Conservation (phyloP, 2,113 vertebrate genomes). For the Dryoscopus gambensis region DNA sequence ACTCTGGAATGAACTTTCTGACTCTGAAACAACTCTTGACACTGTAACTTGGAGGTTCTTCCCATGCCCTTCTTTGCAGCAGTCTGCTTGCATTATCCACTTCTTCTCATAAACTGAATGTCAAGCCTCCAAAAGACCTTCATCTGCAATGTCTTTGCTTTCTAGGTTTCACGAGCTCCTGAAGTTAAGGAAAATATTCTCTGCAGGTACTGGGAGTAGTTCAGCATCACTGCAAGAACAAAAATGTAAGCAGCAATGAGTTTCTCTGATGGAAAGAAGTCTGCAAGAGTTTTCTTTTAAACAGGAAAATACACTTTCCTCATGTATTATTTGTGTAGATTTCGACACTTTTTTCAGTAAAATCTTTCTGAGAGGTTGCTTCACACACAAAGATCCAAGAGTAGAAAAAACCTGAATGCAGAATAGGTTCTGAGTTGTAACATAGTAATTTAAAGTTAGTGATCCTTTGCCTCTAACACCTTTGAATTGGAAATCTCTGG, state of each 20-base stretch:
- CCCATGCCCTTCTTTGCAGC: background rate
- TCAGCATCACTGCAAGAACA: slow-evolving; percentile 4
- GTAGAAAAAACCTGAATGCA: background rate
- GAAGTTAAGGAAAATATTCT: slow-evolving; percentile 49
- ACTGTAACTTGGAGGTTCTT: background rate
- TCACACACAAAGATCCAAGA: background rate
- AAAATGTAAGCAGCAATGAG: background rate
- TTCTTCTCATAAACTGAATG: slow-evolving; percentile 35
- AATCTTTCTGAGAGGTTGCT: background rate
- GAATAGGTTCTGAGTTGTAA: background rate
- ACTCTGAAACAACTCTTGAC: background rate
- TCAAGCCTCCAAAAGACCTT: slow-evolving; percentile 45
- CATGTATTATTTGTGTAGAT: background rate
- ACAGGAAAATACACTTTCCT: background rate
- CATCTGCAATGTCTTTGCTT: slow-evolving; percentile 39
- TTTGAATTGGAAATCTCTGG: background rate
- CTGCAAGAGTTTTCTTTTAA: background rate
- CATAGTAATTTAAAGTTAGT: background rate
- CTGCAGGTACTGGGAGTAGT: slow-evolving; percentile 4
- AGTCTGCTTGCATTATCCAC: slow-evolving; percentile 7
- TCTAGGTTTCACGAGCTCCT: slow-evolving; percentile 37
- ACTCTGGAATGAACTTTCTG: background rate
- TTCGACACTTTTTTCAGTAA: background rate
- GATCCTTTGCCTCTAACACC: background rate
- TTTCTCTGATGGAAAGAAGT: background rate